Percentiles rank a stretch among this genome's conserved stretches.
These are phyloP conservation scores for Nannospalax galili DNA, from an alignment of 2,113 vertebrate species.

Conservation along the genomic window DNA sequence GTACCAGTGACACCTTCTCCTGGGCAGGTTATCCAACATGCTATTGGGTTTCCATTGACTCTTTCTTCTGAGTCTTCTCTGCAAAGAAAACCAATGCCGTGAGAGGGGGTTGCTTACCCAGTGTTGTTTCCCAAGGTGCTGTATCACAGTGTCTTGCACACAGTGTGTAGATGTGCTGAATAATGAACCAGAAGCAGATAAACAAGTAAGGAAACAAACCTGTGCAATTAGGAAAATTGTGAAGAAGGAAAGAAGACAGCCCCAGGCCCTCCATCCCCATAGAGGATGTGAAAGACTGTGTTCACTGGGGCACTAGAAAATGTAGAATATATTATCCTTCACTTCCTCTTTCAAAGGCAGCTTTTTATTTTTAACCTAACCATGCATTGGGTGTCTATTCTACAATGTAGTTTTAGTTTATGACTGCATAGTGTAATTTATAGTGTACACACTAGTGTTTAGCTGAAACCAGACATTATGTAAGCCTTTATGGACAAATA, in stretches of 20 bases:
- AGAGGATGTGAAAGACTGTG: neutral
- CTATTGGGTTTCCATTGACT: neutral
- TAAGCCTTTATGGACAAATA: neutral
- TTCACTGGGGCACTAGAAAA: neutral
- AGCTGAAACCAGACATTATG: neutral
- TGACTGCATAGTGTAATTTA: neutral
- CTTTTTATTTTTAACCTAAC: neutral
- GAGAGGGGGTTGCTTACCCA: neutral
- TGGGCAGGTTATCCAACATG: neutral
- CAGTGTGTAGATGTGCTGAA: neutral
- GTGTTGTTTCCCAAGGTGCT: neutral
- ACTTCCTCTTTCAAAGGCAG: neutral
- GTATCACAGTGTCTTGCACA: too few relatives aligned
- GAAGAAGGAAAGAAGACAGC: neutral
- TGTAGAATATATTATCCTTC: too few relatives aligned
- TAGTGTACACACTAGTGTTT: too few relatives aligned
- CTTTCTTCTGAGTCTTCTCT: neutral
- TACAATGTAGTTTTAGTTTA: neutral
- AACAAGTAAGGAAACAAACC: neutral
- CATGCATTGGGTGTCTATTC: neutral
- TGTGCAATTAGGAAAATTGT: neutral
- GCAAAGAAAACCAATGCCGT: neutral
- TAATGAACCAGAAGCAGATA: neutral
- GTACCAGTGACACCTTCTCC: neutral
- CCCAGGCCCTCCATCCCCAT: neutral